phyloP scores from a whole-genome alignment of 2,797 vertebrate species.

The Urosaurus nigricauda region DNA sequence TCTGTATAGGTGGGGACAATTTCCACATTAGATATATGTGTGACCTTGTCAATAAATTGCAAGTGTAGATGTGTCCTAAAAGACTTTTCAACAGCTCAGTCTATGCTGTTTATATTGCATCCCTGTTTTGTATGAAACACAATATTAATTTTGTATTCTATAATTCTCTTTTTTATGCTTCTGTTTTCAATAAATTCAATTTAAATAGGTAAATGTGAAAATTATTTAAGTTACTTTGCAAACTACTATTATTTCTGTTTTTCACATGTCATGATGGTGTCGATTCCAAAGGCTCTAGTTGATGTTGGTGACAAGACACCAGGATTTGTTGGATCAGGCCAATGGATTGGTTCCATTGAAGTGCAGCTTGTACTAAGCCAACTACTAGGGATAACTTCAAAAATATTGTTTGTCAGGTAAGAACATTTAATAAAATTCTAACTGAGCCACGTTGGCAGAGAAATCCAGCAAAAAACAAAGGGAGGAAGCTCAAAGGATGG shows the following conservation, averaged over 20 bases:
- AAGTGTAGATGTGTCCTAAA: not conserved
- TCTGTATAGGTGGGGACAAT: not conserved
- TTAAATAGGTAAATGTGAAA: not conserved
- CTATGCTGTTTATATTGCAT: not conserved
- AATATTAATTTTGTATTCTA: not conserved
- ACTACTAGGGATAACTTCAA: conserved; percentile 91
- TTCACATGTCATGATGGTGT: conserved; percentile 12
- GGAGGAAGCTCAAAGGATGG: not conserved
- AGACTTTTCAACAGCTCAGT: not conserved
- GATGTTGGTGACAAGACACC: conserved; percentile 91
- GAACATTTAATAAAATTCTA: conserved; percentile 31
- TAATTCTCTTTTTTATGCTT: not conserved
- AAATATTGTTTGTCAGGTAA: conserved; percentile 96
- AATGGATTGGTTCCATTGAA: conserved; percentile 98
- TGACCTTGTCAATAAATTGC: not conserved
- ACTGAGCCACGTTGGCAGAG: not conserved
- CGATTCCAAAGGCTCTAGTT: conserved; percentile 87
- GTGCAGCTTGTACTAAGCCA: conserved; percentile 91
- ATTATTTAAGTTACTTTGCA: not conserved
- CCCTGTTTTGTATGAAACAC: not conserved
- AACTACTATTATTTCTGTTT: not conserved
- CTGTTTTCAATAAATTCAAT: conserved; percentile 11
- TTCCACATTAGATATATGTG: not conserved
- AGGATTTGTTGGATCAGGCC: conserved; percentile 89
- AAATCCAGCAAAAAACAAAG: not conserved